Conservation (phyloP, 1,140 invertebrate species). For the Penaeus japonicus region DNA sequence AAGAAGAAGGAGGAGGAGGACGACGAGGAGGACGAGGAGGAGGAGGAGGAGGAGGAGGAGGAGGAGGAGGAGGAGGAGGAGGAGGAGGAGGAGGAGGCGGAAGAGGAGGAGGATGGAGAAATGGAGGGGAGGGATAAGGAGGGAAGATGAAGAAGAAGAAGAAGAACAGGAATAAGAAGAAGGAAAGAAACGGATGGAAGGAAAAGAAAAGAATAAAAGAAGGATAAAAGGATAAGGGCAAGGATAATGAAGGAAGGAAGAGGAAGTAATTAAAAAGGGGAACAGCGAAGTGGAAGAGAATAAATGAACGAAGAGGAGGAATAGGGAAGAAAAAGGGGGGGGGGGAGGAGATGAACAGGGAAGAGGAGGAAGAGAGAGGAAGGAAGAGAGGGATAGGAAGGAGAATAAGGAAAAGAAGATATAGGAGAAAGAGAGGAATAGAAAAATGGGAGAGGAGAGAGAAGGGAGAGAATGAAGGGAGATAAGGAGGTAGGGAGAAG, state of each 20-base stretch:
- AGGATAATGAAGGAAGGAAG: too few species aligned
- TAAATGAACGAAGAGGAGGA: too few species aligned
- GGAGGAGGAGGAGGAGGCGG: neutral
- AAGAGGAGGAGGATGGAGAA: neutral
- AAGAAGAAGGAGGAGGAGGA: neutral
- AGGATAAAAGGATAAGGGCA: too few species aligned
- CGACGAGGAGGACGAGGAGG: neutral
- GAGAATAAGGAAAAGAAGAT: too few species aligned
- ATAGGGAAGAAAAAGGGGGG: too few species aligned
- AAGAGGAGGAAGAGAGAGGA: too few species aligned
- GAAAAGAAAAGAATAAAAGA: too few species aligned
- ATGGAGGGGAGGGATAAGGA: neutral
- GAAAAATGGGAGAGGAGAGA: neutral
- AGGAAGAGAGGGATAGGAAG: too few species aligned
- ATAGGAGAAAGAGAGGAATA: neutral
- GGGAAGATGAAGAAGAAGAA: neutral
- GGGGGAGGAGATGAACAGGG: too few species aligned
- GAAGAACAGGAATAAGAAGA: neutral
- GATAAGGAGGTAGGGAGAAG: neutral
- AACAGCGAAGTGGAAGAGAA: too few species aligned
- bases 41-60: neutral
- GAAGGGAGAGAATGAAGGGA: neutral
- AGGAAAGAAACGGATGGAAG: neutral
- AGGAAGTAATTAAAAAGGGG: too few species aligned
- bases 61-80: neutral